phyloP scores from a whole-genome alignment of 1,140 invertebrate genomes.

The Hyles euphorbiae region DNA sequence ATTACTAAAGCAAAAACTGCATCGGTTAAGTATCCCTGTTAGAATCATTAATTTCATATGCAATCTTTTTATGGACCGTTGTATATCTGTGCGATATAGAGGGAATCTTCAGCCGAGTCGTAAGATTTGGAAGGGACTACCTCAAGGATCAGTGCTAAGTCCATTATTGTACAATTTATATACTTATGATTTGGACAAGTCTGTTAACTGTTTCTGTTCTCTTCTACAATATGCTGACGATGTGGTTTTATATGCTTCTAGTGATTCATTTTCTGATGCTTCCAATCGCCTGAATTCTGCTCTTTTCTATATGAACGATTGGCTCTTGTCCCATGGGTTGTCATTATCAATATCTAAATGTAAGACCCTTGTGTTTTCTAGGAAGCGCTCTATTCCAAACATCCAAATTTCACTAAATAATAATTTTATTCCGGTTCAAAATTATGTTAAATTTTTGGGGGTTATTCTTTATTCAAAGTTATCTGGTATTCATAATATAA shows the following conservation, averaged over 20 bases:
- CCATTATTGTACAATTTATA: constrained; percentile 23
- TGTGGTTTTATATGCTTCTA: neutral
- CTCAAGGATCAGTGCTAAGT: no score
- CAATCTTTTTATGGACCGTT: constrained; percentile 11
- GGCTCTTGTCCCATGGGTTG: neutral
- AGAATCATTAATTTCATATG: constrained; percentile 10
- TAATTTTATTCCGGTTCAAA: no score
- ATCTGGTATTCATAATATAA: no score
- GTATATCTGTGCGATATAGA: neutral
- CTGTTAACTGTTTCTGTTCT: constrained; percentile 8
- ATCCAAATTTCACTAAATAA: no score
- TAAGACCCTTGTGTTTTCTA: neutral
- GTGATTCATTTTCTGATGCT: neutral
- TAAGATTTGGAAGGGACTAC: constrained; percentile 17
- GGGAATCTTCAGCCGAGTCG: constrained; percentile 1
- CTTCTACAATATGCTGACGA: constrained; percentile 1
- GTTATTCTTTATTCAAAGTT: no score
- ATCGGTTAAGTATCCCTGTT: no score
- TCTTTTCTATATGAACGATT: neutral
- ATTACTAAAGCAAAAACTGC: no score
- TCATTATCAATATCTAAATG: neutral
- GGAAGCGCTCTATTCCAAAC: no score
- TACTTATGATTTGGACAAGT: constrained; percentile 12
- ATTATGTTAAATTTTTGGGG: no score
- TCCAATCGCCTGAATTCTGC: neutral